Evolutionary conservation across 2,888 invertebrate species (phyloP).

Genomic region (Hypselothyrea guttata): DNA sequence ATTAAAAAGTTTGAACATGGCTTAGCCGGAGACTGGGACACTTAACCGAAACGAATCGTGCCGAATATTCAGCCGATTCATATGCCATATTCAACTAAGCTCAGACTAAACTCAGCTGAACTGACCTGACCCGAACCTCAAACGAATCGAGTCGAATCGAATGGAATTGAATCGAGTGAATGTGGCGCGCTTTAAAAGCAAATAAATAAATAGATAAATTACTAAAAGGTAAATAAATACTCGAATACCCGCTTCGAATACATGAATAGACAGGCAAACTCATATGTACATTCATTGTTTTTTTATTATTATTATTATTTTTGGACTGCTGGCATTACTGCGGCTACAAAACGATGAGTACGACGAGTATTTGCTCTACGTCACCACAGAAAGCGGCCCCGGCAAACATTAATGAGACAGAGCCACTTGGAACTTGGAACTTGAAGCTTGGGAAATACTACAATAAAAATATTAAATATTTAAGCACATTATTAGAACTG

Average conservation of each 20-base stretch:
- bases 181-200: slow-evolving; percentile 70
- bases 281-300: slow-evolving; percentile 24
- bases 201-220: slow-evolving; percentile 78
- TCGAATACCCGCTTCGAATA: slow-evolving; percentile 22
- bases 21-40: slow-evolving; percentile 38
- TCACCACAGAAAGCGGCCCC: slow-evolving; percentile 39
- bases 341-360: slow-evolving; percentile 6
- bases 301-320: too few species aligned
- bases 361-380: slow-evolving; percentile 60
- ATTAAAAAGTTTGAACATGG: slow-evolving; percentile 60
- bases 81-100: slow-evolving; percentile 4
- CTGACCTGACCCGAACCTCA: slow-evolving; percentile 21
- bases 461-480: slow-evolving; percentile 73
- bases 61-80: slow-evolving; percentile 1
- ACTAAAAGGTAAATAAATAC: slow-evolving; percentile 77
- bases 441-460: slow-evolving; percentile 55
- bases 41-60: slow-evolving; percentile 3
- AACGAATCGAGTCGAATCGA: slow-evolving; percentile 35
- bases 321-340: slow-evolving; percentile 60
- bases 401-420: slow-evolving; percentile 54
- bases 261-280: background rate
- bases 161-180: slow-evolving; percentile 33
- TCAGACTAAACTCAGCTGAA: background rate
- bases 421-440: too few species aligned
- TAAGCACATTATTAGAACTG: slow-evolving; percentile 74